Base-by-base conservation (phyloP, 2,888 invertebrate genomes). In the Cylindroiulus punctatus region DNA sequence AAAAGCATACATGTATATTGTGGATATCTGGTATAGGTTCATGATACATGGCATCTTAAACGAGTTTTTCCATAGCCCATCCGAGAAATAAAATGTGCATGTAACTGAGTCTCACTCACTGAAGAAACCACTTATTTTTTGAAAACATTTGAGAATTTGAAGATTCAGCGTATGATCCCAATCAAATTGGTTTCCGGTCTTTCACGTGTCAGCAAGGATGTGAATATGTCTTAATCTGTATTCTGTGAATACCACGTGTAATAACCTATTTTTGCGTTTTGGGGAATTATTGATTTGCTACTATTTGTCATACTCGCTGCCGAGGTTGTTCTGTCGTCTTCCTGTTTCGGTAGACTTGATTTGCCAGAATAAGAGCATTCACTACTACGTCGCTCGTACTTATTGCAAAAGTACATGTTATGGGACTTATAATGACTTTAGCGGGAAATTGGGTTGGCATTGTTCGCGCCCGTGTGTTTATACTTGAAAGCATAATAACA, bases 401-500 rank as follows among this genome's bases (percentile, higher is more conserved):
- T 65, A 22, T 65, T 65, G 57, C 57, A 8, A 65, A 65, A 65
- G 57, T 65, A 65, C 57, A 65, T 22, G 57, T 26, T 65, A 65
- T 8, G 22, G 57, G 22, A n/a, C 12, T 22, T 65, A 22, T 65
- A 22, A 65, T 12, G 57, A 65, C 22, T 65, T 22, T 22, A 65
- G 7, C 5, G 57, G 7, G 57, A 8, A 65, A 65, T 65, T 65
- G 57, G 57, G n/a, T 22, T 65, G 7, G 57, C 22, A 65, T 65
- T 65, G 22, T 65, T 22, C 22, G 5, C 19, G 22, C 1, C 1
- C 19, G 19, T 65, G 22, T 22, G n/a, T 52, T 2, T 52, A n/a
- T 52, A 65, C 57, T 65, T 65, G 57, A 65, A 65, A 65, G 22
- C 57, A 65, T 65, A 65, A 65, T 22, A 65, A 22, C 57, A 26